Evolutionary conservation across 1,140 invertebrate genomes (phyloP).

Genomic region (Nasonia longicornis): DNA sequence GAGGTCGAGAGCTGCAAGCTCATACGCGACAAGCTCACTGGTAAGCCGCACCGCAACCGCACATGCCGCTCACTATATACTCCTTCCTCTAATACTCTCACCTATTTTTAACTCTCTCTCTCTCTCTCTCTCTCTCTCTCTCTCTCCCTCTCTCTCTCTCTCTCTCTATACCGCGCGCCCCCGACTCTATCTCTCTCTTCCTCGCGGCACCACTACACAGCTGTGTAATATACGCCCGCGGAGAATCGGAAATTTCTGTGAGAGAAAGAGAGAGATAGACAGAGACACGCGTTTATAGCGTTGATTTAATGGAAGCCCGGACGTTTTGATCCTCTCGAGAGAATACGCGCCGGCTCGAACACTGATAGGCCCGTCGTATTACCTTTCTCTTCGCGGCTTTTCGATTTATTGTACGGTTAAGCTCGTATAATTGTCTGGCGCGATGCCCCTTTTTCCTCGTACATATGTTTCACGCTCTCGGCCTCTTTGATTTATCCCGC

Average conservation of each 20-base stretch:
- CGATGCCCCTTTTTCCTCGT: background rate
- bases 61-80: background rate
- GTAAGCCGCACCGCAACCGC: conserved; percentile 68
- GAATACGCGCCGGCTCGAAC: background rate
- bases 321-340: background rate
- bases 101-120: background rate
- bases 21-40: conserved; percentile 97
- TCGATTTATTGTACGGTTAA: background rate
- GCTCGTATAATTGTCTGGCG: background rate
- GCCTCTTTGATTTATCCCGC: too few relatives aligned
- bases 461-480: too few relatives aligned
- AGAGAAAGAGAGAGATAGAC: background rate
- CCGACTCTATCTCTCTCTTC: background rate
- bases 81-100: conserved; percentile 6
- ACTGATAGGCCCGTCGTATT: background rate
- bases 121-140: background rate
- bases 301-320: background rate
- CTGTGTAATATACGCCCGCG: too few relatives aligned
- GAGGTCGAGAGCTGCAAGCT: conserved; percentile 99
- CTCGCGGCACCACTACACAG: background rate
- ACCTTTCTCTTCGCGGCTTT: background rate
- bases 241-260: background rate
- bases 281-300: background rate
- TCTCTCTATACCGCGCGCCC: background rate
- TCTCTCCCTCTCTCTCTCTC: background rate